Base-by-base conservation (phyloP, 2,113 vertebrate genomes). In the Dascyllus trimaculatus region DNA sequence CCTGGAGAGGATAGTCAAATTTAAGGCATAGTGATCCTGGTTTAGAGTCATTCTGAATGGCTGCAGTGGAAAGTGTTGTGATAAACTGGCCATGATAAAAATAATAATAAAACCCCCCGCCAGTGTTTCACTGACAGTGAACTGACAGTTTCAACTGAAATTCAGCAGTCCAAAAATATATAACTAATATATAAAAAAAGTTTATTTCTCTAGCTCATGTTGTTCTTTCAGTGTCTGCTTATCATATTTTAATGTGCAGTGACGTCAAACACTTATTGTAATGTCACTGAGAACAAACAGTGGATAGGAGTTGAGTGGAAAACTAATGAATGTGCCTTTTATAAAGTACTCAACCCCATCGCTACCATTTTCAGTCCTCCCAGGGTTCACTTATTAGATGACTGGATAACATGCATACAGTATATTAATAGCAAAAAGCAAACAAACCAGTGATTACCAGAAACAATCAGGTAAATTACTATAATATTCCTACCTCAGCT, bases 381-480 rank as follows among this genome's bases (percentile, higher is more conserved):
- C 14, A 17, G 25, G 6, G 17, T 63, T 7, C 45, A 62, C 40
- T 82, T 54, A 73, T 52, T 58, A 61, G 21, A 65, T 68, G 25
- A 90, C 52, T 84, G 43, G 46, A 71, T 76, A 74, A 79, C 51
- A 68, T 53, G 24, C 54, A 69, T 43, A 75, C 25, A 67, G 54
- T 49, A 21, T 48, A 75, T 35, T 57, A 63, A 81, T 2, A 56
- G 56, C 45, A 87, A 57, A 62, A 22, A 45, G 56, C 19, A 81
- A 88, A 80, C 72, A 84, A 75, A 79, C 66, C 43, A 59, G 72
- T 81, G 45, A 88, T 85, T 81, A 83, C 26, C 64, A 75, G 63
- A 85, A 82, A 81, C 59, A 60, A 89, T 85, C 49, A 70, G 52
- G 58, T 80, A 71, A 80, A 86, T 87, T n/a, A 81, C 54, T 77